Evolutionary conservation across 2,888 invertebrate species (phyloP), one percentile per base, ranked within the genome.

Genomic region (Urechis unicinctus): DNA sequence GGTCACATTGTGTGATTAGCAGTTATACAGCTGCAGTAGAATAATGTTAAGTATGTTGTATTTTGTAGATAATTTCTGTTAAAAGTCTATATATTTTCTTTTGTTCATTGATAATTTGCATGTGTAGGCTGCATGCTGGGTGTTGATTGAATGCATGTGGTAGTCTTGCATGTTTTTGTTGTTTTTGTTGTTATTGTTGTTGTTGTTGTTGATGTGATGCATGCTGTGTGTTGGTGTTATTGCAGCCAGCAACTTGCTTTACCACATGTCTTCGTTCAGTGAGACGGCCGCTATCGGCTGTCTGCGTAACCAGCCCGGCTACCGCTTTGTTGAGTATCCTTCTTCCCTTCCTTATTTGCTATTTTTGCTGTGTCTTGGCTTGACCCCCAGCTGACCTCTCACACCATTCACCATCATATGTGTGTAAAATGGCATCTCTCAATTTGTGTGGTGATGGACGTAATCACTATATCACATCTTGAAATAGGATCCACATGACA

Each of bases 181-280:
- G 31, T 26, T 30, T 53, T 17, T 45, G 17, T 30, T 53, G 26
- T 3, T 2, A 22, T 36, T 50, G 49, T 29, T 3, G 2, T 17
- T 29, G 25, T 28, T 28, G 49, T 45, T 45, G 9, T 45, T 13
- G 45, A 17, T 17, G 6, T 45, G 13, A 9, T 17, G 6, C 6
- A 21, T 21, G 22, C n/a, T n/a, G n/a, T n/a, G n/a, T n/a, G n/a
- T n/a, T n/a, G n/a, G 6, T 45, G 13, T 45, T 45, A 21, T 50
- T 82, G 46, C 81, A 95, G 95, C 89, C 71, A 89, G 89, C 77
- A 94, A 94, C 80, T 86, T 92, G 71, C 88, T 91, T 80, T 90
- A 91, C 82, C 93, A 97, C 80, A 98, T 98, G 97, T 97, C 96
- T 4, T 97, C 96, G 58, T 98, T 97, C 81, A 92, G 96, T 66